phyloP scores from a whole-genome alignment of 2,113 vertebrate species.

The Marcusenius ussheri region DNA sequence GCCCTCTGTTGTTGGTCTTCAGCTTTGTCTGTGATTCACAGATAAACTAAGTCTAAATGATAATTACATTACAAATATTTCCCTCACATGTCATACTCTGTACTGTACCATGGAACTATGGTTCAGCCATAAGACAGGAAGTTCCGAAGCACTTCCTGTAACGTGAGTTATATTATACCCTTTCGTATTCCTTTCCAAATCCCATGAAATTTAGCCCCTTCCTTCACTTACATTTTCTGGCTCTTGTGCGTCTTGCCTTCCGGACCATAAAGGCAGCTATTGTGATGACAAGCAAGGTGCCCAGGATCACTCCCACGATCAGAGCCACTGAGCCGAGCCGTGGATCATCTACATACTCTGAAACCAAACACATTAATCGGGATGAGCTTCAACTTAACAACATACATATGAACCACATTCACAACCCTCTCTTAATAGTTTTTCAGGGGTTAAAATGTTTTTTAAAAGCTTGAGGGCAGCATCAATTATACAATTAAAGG shows the following conservation, averaged over 20 bases:
- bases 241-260: neutral
- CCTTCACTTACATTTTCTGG: neutral
- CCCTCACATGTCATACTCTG: neutral
- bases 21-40: neutral
- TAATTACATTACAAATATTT: neutral
- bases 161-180: neutral
- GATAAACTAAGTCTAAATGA: neutral
- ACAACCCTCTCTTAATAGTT: neutral
- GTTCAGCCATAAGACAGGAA: neutral
- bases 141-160: neutral
- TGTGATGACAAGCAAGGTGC: neutral
- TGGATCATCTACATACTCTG: neutral
- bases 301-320: constrained; percentile 1
- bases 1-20: constrained; percentile 1
- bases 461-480: neutral
- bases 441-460: neutral
- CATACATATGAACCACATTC: neutral
- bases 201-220: neutral
- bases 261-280: constrained; percentile 3
- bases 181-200: neutral
- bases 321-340: fast-evolving
- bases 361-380: neutral
- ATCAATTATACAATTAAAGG: neutral
- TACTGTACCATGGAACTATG: neutral
- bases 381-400: neutral